A percentile compares a stretch with the other conserved stretches of the same genome.
phyloP scores from a whole-genome alignment of 2,888 invertebrate genomes.

The Amphipyra berbera region DNA sequence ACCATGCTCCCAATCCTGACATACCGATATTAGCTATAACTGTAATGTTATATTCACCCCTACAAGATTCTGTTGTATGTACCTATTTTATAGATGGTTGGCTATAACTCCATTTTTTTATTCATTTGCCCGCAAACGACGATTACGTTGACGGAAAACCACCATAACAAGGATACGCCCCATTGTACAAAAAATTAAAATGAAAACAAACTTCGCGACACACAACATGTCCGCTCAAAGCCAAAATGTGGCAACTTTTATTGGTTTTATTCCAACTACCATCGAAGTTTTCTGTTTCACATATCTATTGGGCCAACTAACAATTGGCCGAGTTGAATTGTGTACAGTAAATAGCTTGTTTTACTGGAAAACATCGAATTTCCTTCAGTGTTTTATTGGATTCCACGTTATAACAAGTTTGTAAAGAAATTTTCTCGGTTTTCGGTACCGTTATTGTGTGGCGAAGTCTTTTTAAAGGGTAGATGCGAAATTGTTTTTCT shows the following conservation, averaged over 20 bases:
- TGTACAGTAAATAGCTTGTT: constrained; percentile 82
- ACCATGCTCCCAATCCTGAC: no score
- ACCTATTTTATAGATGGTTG: no score
- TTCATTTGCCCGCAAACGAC: neutral
- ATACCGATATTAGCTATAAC: no score
- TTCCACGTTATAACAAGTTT: constrained; percentile 80
- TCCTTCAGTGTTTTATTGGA: constrained; percentile 79
- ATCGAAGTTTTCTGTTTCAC: constrained; percentile 77
- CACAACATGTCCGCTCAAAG: constrained; percentile 71
- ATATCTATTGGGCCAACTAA: constrained; percentile 77
- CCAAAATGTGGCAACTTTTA: constrained; percentile 81
- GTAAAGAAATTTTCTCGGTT: constrained; percentile 71
- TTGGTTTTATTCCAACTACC: constrained; percentile 79
- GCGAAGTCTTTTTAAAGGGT: constrained; percentile 58
- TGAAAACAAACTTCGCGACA: constrained; percentile 51
- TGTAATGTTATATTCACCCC: no score
- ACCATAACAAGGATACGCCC: constrained; percentile 39
- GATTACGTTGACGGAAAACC: constrained; percentile 28
- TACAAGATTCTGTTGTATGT: no score
- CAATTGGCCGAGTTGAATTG: constrained; percentile 79
- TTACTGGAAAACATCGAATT: constrained; percentile 78
- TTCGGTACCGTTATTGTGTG: constrained; percentile 56
- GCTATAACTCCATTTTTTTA: no score
- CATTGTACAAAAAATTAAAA: constrained; percentile 48
- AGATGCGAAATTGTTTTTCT: constrained; percentile 47